These are phyloP conservation scores for Odocoileus hemionus DNA, from an alignment of 2,113 vertebrate genomes.

Conservation along the genomic window DNA sequence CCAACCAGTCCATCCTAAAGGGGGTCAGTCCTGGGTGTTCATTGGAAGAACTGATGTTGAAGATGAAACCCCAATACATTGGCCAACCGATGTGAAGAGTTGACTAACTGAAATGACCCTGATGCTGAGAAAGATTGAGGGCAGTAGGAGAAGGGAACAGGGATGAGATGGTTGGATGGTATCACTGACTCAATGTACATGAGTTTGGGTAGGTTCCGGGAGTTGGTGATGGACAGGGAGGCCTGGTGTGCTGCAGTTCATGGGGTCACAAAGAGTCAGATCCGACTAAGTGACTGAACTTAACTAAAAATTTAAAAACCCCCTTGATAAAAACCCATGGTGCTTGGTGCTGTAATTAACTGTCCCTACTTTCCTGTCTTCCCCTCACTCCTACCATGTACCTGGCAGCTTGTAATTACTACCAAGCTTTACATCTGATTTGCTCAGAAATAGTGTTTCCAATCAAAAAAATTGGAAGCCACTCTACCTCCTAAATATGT, in stretches of 20 bases:
- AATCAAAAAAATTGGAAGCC: not conserved
- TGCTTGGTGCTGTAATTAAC: not conserved
- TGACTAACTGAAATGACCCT: not conserved
- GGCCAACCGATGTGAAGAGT: accelerated
- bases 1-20: not conserved
- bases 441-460: not conserved
- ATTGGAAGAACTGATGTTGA: not conserved
- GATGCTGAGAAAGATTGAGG: not conserved
- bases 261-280: not conserved
- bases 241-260: not conserved
- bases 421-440: not conserved
- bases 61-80: not conserved
- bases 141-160: not conserved
- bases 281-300: accelerated
- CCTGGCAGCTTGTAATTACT: not conserved
- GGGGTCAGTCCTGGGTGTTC: not conserved
- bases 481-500: not conserved
- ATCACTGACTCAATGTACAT: not conserved
- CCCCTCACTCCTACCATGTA: not conserved
- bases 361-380: not conserved
- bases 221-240: not conserved
- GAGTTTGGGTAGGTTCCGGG: not conserved
- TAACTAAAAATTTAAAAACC: not conserved
- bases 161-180: not conserved
- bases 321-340: not conserved